Percentiles rank a stretch among this genome's conserved stretches.
These are phyloP conservation scores for Astyanax mexicanus DNA, from an alignment of 2,797 vertebrate species.

Conservation along the genomic window DNA sequence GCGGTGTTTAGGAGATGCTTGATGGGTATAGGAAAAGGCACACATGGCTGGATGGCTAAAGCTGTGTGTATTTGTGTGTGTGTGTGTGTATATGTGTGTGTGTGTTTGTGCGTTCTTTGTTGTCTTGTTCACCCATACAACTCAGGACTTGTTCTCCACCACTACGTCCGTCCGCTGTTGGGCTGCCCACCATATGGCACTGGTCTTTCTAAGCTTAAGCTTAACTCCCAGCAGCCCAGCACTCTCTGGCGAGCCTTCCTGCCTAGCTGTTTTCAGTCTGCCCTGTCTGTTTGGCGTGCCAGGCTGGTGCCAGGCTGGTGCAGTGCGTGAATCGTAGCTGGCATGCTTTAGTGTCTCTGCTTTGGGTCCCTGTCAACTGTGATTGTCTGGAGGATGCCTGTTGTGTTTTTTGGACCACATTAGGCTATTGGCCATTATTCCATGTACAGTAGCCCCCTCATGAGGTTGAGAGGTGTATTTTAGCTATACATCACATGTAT, in stretches of 20 bases:
- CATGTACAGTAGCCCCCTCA: slow-evolving; percentile 24
- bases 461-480: slow-evolving; percentile 10
- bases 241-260: slow-evolving; percentile 21
- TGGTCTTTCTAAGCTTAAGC: background rate
- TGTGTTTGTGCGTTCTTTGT: background rate
- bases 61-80: slow-evolving; percentile 61
- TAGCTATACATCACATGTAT: too few relatives aligned
- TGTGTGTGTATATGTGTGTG: slow-evolving; percentile 17
- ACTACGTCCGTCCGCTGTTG: background rate
- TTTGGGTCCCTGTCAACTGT: slow-evolving; percentile 8
- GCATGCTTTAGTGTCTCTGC: slow-evolving; percentile 8
- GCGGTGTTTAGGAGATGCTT: slow-evolving; percentile 10
- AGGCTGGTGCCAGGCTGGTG: slow-evolving; percentile 14
- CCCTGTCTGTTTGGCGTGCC: slow-evolving; percentile 13
- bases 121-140: background rate
- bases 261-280: background rate
- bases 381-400: slow-evolving; percentile 43
- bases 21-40: slow-evolving; percentile 74
- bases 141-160: background rate
- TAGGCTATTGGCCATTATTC: slow-evolving; percentile 22
- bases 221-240: slow-evolving; percentile 12
- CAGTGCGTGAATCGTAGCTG: slow-evolving; percentile 25
- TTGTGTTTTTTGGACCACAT: slow-evolving; percentile 12
- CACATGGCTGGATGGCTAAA: slow-evolving; percentile 82
- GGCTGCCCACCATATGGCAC: slow-evolving; percentile 20